Evolutionary conservation across 2,888 invertebrate genomes (phyloP), one percentile per base, ranked within the genome.

Genomic region (Apotomis capreana): DNA sequence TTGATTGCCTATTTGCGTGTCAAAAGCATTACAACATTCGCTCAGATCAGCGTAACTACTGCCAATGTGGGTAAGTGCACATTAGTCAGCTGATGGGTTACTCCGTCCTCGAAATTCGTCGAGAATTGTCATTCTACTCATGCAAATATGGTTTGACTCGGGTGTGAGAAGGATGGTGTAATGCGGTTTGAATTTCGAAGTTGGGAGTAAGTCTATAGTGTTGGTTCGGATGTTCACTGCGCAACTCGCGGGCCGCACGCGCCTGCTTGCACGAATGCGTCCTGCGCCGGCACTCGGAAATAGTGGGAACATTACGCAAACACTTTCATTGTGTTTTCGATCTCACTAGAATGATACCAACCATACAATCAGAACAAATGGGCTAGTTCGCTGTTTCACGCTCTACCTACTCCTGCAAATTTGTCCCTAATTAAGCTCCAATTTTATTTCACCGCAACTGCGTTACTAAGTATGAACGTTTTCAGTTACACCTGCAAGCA

Each of bases 241-340:
- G 36, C 49, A 49, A 62, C 46, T 62, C 68, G 69, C 57, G 70
- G 69, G 37, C 70, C 52, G 74, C 78, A 73, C 75, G 76, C 76
- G 78, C 70, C 75, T 49, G 61, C 68, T 80, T 80, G 80, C 81
- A 81, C 83, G 78, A 76, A 81, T 81, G 65, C 72, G 78, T 76
- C 70, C 74, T 62, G 46, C 64, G 40, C 55, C 10, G n/a, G 51
- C 54, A 68, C 74, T 79, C 79, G 79, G 80, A 80, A 80, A 76
- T 74, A 73, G 78, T 76, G 76, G 83, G 80, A 84, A 70, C 60
- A 74, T 89, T 88, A 84, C 84, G 83, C 81, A 85, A 87, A 78
- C 81, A 86, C 89, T 89, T 89, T 88, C 89, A 87, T 88, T 88
- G 83, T 86, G 79, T 86, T 85, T 83, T 84, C 81, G 83, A 86